Base-by-base conservation (phyloP, 1,140 invertebrate species). In the Diorhabda sublineata region DNA sequence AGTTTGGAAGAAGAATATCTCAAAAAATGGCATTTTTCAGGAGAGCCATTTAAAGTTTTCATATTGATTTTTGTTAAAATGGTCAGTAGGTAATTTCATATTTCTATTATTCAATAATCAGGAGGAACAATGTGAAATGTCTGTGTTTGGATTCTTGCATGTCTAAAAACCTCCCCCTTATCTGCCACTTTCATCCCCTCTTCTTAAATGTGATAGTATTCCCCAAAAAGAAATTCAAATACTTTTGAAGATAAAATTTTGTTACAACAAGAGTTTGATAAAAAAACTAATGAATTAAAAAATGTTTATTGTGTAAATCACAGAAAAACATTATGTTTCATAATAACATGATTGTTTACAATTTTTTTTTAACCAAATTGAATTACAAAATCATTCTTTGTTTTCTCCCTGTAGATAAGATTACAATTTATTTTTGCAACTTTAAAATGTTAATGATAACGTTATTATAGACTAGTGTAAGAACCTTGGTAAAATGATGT, bases 21-120 rank as follows among this genome's bases (percentile, higher is more conserved):
- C 58, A 60, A 60, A 60, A 60, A 60, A 9, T n/a, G 8, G 8
- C 8, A 60, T n/a, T 60, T 60, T 60, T 60, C 58, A 60, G 58
- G 26, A 9, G 26, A n/a, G 58, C 3, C 58, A 60, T n/a, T 60
- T 60, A 42, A 60, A 60, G 58, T n/a, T 60, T 60, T 9, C 8
- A 60, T 60, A n/a, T 60, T 26, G 58, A 60, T 9, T n/a, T 59
- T 26, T 9, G 58, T n/a, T 60, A 60, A 60, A 9, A n/a, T 60
- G 26, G 3, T 9, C 58, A 60, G 26, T 60, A 60, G 8, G 26
- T 60, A n/a, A 60, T 26, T 60, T n/a, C 8, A 60, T 60, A 60
- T 60, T 26, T n/a, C 26, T 60, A n/a, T 60, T 26, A 60, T 60
- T 26, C 26, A 60, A 60, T 60, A 60, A 60, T 60, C 26, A 42